Evolutionary conservation across 1,140 invertebrate genomes (phyloP).

Genomic region (Oreohelix idahoensis): DNA sequence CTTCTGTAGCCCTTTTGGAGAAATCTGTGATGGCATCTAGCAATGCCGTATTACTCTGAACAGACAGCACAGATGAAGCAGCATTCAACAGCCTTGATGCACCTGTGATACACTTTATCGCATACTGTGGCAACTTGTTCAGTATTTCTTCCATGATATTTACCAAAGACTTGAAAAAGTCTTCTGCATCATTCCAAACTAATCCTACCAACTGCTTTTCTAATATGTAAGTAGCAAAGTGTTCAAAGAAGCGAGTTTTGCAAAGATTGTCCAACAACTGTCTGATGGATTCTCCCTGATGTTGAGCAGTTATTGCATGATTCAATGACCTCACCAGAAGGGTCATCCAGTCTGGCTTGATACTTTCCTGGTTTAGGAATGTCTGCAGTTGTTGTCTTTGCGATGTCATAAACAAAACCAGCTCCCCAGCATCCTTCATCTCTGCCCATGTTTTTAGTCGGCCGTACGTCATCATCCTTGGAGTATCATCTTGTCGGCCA

Average conservation of each 20-base stretch:
- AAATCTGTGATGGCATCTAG: not conserved
- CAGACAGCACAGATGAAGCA: not conserved
- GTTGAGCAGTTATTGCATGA: constrained; percentile 11
- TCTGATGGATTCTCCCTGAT: constrained; percentile 14
- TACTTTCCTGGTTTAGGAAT: not conserved
- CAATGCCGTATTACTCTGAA: not conserved
- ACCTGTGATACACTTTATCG: not conserved
- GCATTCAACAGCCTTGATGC: not conserved
- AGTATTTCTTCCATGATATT: constrained; percentile 5
- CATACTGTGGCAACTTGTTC: not conserved
- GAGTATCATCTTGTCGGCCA: not conserved
- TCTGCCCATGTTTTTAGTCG: constrained; percentile 14
- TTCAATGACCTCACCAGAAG: not conserved
- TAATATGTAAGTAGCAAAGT: not conserved
- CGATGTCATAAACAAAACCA: not conserved
- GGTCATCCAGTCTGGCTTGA: not conserved
- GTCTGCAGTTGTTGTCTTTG: not conserved
- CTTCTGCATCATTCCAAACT: not conserved
- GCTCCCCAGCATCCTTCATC: not conserved
- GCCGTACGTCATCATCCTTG: constrained; percentile 4
- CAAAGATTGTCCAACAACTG: not conserved
- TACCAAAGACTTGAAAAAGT: not conserved
- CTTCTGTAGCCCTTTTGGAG: not conserved
- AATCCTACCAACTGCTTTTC: not conserved
- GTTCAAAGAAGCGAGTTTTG: constrained; percentile 13